Conservation (phyloP, 2,113 vertebrate species). For the Oryctolagus cuniculus region mOryCun1.1 NC_091441.1:55576501-55577000, state of each 20-base stretch:
- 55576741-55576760: constrained; percentile 87
- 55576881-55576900: background rate
- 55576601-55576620: constrained; percentile 74
- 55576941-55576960: constrained; percentile 73
- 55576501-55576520: constrained; percentile 85
- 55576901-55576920: background rate
- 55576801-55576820: constrained; percentile 85
- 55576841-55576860: constrained; percentile 75
- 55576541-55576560: constrained; percentile 88
- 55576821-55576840: constrained; percentile 72
- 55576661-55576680: constrained; percentile 75
- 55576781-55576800: constrained; percentile 87
- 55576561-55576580: constrained; percentile 83
- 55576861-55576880: constrained; percentile 82
- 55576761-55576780: constrained; percentile 87
- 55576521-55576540: constrained; percentile 80
- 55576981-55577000: background rate
- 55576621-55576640: constrained; percentile 77
- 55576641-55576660: constrained; percentile 84
- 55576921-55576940: constrained; percentile 58
- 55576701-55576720: constrained; percentile 87
- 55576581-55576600: constrained; percentile 83
- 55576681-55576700: constrained; percentile 84
- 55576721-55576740: constrained; percentile 88
- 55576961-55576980: constrained; percentile 48